phyloP scores from a whole-genome alignment of 2,797 vertebrate genomes.

The Eospalax fontanierii region DNA sequence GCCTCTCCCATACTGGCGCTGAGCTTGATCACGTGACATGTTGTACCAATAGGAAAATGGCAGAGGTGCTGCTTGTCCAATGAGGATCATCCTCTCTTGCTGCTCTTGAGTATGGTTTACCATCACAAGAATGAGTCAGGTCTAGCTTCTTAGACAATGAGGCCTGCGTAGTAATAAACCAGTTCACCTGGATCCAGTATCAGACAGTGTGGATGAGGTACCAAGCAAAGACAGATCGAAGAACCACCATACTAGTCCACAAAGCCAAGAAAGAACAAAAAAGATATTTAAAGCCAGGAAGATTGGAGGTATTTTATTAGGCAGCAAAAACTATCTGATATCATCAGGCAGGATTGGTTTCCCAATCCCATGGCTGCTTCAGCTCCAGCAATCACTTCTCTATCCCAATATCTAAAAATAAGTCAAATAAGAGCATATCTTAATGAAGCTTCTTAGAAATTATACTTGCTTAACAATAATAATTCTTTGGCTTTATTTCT shows the following conservation, averaged over 20 bases:
- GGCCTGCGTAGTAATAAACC: too few relatives aligned
- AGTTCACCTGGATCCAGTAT: neutral
- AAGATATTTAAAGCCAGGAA: neutral
- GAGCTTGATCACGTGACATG: neutral
- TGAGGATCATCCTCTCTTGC: neutral
- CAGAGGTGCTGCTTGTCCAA: neutral
- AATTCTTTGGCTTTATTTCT: neutral
- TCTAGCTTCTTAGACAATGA: neutral
- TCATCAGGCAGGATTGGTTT: constrained; percentile 1
- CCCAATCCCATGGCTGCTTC: neutral
- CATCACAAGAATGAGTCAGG: neutral
- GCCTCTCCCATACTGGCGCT: neutral
- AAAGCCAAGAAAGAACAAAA: neutral
- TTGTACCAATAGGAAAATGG: neutral
- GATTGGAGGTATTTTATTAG: neutral
- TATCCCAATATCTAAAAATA: neutral
- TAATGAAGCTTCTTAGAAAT: neutral
- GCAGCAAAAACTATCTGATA: neutral
- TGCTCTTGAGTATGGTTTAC: neutral
- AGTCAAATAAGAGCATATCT: neutral
- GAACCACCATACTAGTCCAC: neutral
- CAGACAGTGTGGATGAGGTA: neutral
- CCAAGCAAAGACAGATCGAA: neutral
- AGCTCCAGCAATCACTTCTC: neutral
- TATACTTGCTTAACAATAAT: neutral